Base-by-base conservation (phyloP, 2,888 invertebrate species). In the Desoria tigrina region DNA sequence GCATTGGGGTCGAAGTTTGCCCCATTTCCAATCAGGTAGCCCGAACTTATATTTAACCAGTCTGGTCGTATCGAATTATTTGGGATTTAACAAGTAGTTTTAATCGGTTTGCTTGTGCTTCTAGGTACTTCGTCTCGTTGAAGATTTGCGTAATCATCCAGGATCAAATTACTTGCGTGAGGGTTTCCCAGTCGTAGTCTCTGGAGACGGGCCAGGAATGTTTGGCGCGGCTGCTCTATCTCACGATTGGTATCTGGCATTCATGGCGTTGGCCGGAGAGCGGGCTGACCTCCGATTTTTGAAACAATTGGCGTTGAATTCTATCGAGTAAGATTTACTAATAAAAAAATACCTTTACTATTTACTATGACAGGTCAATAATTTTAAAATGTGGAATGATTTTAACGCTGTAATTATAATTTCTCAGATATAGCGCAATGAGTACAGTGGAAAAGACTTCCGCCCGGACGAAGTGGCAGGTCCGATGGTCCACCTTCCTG, bases 231-330 rank as follows among this genome's bases (percentile, higher is more conserved):
- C 84, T 61, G 88, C 86, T 0, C 78, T 91, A 11, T 87, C 88
- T 59, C 88, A 90, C 74, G 92, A 92, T 77, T 89, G 88, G 78
- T 92, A 90, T 78, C 85, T 88, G 42, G 87, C 88, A 0, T 91
- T 91, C 76, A 83, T 91, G 78, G 90, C 87, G 0, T 86, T 90
- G 27, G 87, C 89, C 24, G 87, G 88, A 32, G 83, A 83, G 42
- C 81, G 84, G 23, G 82, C 87, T 0, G 91, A 91, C 73, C 78
- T 92, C 58, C 84, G 85, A 66, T 80, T 89, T 60, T 81, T 92
- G 26, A 92, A 90, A 78, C 85, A 87, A 72, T 80, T 92, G 53
- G 89, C 89, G 0, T 75, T 87, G 1, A 90, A 92, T 78, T 91
- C 92, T 0, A 81, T 92, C 42, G 49, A 65, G 78, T 79, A 76